These are phyloP conservation scores for Dufourea novaeangliae DNA, from an alignment of 1,140 invertebrate genomes.

Conservation along the genomic window DNA sequence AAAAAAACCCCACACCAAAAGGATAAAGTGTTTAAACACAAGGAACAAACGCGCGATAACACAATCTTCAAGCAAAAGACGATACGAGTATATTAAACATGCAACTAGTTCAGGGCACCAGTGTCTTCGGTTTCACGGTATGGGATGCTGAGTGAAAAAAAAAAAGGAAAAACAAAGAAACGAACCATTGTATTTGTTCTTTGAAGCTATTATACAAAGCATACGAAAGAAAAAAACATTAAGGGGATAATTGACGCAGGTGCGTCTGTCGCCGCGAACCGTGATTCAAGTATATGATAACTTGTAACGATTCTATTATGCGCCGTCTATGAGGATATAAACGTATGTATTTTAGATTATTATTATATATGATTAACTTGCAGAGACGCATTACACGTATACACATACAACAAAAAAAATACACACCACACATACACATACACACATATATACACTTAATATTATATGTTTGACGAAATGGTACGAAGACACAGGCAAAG, in stretches of 20 bases:
- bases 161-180: too few relatives aligned
- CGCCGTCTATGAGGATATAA: constrained; percentile 77
- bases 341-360: constrained; percentile 81
- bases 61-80: constrained; percentile 44
- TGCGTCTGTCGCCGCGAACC: constrained; percentile 49
- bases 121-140: constrained; percentile 55
- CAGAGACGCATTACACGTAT: constrained; percentile 59
- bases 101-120: constrained; percentile 44
- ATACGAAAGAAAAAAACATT: constrained; percentile 52
- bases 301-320: constrained; percentile 73
- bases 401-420: too few relatives aligned
- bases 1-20: too few relatives aligned
- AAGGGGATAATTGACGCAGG: constrained; percentile 45
- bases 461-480: constrained; percentile 60
- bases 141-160: constrained; percentile 20
- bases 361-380: constrained; percentile 76
- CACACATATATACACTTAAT: constrained; percentile 56
- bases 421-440: too few relatives aligned
- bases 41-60: constrained; percentile 42
- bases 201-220: constrained; percentile 55
- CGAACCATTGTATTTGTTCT: constrained; percentile 41
- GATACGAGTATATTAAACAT: constrained; percentile 20
- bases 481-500: constrained; percentile 59
- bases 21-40: constrained; percentile 33
- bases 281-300: constrained; percentile 63